Evolutionary conservation across 2,888 invertebrate species (phyloP).

Genomic region (Dendrolimus pini): DNA sequence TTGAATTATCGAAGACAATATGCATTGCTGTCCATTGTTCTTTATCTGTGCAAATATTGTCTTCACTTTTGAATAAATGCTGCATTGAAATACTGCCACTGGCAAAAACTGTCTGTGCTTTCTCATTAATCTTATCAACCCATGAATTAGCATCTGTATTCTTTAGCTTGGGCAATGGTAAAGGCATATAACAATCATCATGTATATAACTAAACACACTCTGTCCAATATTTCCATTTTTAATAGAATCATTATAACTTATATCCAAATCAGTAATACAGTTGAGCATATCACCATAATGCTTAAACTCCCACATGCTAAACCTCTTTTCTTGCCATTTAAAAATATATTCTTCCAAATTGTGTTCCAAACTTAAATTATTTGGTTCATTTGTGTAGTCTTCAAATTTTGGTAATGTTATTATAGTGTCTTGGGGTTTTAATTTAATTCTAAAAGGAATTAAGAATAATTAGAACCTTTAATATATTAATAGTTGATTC

Average conservation of each 20-base stretch:
- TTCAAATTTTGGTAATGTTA: constrained; percentile 54
- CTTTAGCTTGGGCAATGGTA: constrained; percentile 22
- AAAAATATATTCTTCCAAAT: constrained; percentile 57
- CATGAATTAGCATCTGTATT: background rate
- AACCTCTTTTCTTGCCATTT: constrained; percentile 86
- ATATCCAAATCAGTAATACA: constrained; percentile 78
- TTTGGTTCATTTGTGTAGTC: constrained; percentile 37
- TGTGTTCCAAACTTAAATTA: constrained; percentile 27
- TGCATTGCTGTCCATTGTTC: constrained; percentile 60
- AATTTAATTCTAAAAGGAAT: constrained; percentile 44
- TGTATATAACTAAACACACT: constrained; percentile 77
- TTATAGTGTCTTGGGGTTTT: constrained; percentile 43
- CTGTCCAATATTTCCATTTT: constrained; percentile 38
- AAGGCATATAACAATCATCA: constrained; percentile 69
- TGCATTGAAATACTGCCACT: constrained; percentile 26
- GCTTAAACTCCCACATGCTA: constrained; percentile 76
- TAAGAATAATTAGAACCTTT: no score
- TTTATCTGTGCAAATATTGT: constrained; percentile 26
- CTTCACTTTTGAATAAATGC: constrained; percentile 46
- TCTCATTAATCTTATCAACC: background rate
- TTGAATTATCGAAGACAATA: constrained; percentile 53
- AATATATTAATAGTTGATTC: no score
- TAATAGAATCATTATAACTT: constrained; percentile 38
- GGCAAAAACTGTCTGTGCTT: background rate
- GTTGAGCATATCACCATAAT: constrained; percentile 77